Conservation (phyloP, 2,113 vertebrate species). For the Epinephelus cyanopodus region DNA sequence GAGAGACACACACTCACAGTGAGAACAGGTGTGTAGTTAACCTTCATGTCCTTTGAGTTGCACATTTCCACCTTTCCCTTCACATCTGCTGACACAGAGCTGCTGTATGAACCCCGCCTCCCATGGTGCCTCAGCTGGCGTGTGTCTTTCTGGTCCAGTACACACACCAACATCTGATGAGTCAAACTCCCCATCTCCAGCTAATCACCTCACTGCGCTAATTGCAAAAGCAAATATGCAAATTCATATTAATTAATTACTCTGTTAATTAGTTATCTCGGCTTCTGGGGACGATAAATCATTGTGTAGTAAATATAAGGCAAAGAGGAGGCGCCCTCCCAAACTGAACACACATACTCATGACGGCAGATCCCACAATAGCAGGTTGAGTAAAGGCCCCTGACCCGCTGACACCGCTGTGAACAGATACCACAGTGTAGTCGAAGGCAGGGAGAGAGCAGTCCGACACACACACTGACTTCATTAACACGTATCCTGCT, state of each 20-base stretch:
- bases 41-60: no score
- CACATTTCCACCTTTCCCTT: no score
- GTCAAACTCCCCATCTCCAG: constrained; percentile 99
- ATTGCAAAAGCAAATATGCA: constrained; percentile 99
- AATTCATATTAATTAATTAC: constrained; percentile 99
- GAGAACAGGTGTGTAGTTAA: no score
- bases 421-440: no score
- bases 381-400: not conserved
- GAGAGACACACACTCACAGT: no score
- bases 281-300: constrained; percentile 98
- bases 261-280: constrained; percentile 99
- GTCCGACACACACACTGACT: not conserved
- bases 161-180: constrained; percentile 95
- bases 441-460: not conserved
- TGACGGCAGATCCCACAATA: not conserved
- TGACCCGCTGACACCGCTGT: not conserved
- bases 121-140: not conserved
- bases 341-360: not conserved
- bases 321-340: not conserved
- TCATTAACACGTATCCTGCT: not conserved
- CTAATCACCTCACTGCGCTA: constrained; percentile 99
- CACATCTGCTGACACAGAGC: no score
- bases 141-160: constrained; percentile 3
- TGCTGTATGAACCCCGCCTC: no score
- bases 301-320: constrained; percentile 76